Base-by-base conservation (phyloP, 2,113 vertebrate genomes). In the Callocephalon fimbriatum region DNA sequence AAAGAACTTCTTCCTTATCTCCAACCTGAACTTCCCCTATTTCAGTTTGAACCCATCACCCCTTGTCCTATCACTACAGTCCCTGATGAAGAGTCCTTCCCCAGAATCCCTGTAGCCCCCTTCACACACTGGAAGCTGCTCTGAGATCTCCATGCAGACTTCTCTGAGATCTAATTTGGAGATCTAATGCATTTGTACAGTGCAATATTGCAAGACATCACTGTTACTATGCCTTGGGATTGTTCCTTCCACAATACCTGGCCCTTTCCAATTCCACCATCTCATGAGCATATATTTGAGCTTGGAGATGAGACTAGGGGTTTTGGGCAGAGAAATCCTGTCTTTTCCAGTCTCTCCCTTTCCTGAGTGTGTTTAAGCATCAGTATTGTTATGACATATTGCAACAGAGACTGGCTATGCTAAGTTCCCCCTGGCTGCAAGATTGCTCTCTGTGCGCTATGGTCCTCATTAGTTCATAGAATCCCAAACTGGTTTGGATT, bases 371-470 rank as follows among this genome's bases (percentile, higher is more conserved):
- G 17, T 44, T 94, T 72, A 59, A 81, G 42, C 32, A 71, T 3
- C 31, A 40, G 7, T 47, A 8, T 44, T 83, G 31, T 47, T 73
- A 16, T 0, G 0, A 27, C 23, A 8, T 5, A 22, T 63, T 50
- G 25, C 53, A 59, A 61, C 17, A 54, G 51, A 44, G 15, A 23
- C 0, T 2, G 22, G 11, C 40, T 29, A 15, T 1, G 29, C 29
- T 6, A 13, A 61, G 35, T 48, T 79, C 38, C 51, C 50, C 25
- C 50, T 6, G 35, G 9, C 27, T 10, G 6, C n/a, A 45, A n/a
- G 27, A 22, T 68, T 65, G 7, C 9, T 65, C 14, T 42, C 32
- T 12, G 2, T 1, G 0, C 29, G 19, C 35, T 88, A 2, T 21
- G 17, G 62, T 48, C 45, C 31, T 59, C 44, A 6, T 73, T 71